Conservation (phyloP, 2,888 invertebrate species). For the Dasysyrphus tricinctus region DNA sequence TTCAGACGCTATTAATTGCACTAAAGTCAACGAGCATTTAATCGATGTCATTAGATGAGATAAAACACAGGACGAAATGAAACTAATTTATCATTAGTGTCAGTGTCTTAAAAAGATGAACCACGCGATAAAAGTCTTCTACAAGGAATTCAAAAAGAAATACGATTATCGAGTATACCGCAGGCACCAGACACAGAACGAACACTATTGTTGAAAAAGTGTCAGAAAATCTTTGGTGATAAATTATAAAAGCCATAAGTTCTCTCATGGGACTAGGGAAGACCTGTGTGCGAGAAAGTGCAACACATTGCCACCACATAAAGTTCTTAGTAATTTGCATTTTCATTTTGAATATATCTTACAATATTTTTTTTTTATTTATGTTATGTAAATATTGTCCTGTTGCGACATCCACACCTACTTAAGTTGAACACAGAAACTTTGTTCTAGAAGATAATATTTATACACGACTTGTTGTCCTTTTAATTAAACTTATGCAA, state of each 20-base stretch:
- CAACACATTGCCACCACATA: neutral
- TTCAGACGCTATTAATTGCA: constrained; percentile 10
- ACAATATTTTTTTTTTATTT: constrained; percentile 2
- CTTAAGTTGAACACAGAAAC: neutral
- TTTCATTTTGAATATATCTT: neutral
- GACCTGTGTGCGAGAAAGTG: neutral
- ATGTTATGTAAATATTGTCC: constrained; percentile 17
- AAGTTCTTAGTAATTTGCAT: constrained; percentile 19
- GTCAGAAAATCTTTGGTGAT: constrained; percentile 27
- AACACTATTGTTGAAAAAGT: neutral
- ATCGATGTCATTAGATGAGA: neutral
- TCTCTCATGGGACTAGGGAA: neutral
- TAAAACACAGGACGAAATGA: neutral
- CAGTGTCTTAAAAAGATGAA: constrained; percentile 17
- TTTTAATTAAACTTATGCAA: constrained; percentile 29
- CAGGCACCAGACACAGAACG: too few species aligned
- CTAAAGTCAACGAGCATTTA: constrained; percentile 12
- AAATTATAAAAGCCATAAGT: constrained; percentile 9
- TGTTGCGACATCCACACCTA: constrained; percentile 24
- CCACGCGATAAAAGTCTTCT: neutral
- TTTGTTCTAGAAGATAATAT: neutral
- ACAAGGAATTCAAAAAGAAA: constrained; percentile 1
- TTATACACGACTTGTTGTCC: constrained; percentile 1
- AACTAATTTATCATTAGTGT: constrained; percentile 24
- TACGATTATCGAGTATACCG: neutral